Conservation (phyloP, 1,140 invertebrate species). For the Luehdorfia chinensis region DNA sequence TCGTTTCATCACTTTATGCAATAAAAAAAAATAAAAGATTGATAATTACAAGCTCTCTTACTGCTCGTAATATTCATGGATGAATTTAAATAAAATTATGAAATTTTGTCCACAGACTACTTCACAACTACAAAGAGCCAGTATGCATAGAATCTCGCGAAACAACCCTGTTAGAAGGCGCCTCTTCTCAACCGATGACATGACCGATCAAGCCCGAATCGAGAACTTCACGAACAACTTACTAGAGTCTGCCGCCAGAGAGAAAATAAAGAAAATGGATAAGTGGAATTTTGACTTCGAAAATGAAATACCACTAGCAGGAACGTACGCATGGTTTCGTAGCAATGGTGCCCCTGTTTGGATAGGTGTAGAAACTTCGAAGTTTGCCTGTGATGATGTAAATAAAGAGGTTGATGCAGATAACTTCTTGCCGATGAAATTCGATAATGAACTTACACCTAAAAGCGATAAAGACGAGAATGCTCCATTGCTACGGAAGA, state of each 20-base stretch:
- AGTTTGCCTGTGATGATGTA: slow-evolving; percentile 17
- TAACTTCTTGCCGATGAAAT: slow-evolving; percentile 25
- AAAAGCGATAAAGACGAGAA: slow-evolving; percentile 25
- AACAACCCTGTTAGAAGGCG: slow-evolving; percentile 36
- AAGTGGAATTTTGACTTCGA: slow-evolving; percentile 57
- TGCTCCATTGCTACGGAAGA: slow-evolving; percentile 32
- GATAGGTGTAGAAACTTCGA: slow-evolving; percentile 26
- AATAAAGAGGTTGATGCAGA: slow-evolving; percentile 17
- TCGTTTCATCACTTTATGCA: too few species aligned
- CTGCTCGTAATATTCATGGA: too few species aligned
- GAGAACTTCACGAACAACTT: slow-evolving; percentile 46
- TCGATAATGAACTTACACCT: slow-evolving; percentile 42
- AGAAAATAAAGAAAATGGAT: slow-evolving; percentile 29
- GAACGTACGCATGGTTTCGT: slow-evolving; percentile 36
- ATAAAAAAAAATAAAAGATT: too few species aligned
- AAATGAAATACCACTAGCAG: slow-evolving; percentile 44
- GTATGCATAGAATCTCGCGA: slow-evolving; percentile 37
- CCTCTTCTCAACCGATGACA: slow-evolving; percentile 37
- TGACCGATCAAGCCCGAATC: slow-evolving; percentile 31
- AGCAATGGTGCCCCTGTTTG: slow-evolving; percentile 23
- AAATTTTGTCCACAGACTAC: slow-evolving; percentile 47
- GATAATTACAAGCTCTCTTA: too few species aligned
- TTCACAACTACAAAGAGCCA: slow-evolving; percentile 35
- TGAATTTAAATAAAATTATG: too few species aligned
- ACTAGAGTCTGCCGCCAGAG: slow-evolving; percentile 35